Conservation (phyloP, 92 coral and sea anemone species). For the Epizoanthus stellaris region DNA sequence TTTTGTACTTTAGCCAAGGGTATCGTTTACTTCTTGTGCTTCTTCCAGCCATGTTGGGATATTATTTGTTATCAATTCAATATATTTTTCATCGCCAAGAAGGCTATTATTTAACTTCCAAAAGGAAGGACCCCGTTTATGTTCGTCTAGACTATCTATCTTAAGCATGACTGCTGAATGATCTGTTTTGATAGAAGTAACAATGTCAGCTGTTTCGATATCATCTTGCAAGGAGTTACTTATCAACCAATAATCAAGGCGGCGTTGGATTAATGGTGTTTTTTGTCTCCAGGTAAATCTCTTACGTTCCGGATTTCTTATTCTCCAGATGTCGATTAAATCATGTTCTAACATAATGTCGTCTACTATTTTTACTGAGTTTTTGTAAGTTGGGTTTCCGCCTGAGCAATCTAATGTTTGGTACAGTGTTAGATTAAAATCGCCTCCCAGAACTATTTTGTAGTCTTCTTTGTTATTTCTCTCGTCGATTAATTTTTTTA, state of each 20-base stretch:
- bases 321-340: constrained; percentile 51
- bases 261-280: background rate
- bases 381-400: constrained; percentile 38
- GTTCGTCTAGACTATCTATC: background rate
- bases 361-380: constrained; percentile 33
- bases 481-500: background rate
- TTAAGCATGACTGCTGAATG: background rate
- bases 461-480: background rate
- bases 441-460: constrained; percentile 36
- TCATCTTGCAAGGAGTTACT: background rate
- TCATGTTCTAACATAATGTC: constrained; percentile 42
- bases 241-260: background rate
- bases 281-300: constrained; percentile 55
- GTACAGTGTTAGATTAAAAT: constrained; percentile 34
- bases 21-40: background rate
- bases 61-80: background rate
- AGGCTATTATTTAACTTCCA: background rate
- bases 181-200: background rate
- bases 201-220: background rate
- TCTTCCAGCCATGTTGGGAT: background rate
- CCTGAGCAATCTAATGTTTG: constrained; percentile 48
- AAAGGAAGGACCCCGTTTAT: background rate
- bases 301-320: constrained; percentile 32
- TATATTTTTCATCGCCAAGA: background rate
- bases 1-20: background rate